These are phyloP conservation scores for Drepanosiphum platanoidis DNA, from an alignment of 2,888 invertebrate genomes.

Conservation along the genomic window DNA sequence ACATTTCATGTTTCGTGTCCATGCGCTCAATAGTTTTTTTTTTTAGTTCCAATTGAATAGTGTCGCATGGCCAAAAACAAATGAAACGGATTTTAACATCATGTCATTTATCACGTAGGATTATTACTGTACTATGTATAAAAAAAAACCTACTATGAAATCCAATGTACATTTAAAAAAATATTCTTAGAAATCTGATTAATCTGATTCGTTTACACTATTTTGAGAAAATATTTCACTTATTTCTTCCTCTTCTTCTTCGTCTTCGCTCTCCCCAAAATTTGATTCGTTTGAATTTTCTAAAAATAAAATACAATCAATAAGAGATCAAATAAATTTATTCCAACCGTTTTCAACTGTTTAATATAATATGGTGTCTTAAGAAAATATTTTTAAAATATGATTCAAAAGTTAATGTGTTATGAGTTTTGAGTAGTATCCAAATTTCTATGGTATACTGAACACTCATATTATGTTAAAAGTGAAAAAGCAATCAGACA, in stretches of 20 bases:
- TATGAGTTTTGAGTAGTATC: too few species aligned
- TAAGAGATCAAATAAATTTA: background rate
- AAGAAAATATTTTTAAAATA: too few species aligned
- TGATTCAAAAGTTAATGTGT: too few species aligned
- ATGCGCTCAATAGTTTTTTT: too few species aligned
- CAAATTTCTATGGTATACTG: too few species aligned
- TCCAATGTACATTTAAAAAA: background rate
- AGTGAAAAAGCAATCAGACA: too few species aligned
- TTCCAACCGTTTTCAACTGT: too few species aligned
- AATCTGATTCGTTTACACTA: constrained; percentile 59
- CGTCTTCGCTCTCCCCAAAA: constrained; percentile 53
- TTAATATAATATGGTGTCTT: too few species aligned
- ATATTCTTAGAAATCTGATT: background rate
- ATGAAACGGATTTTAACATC: background rate
- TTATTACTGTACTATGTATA: background rate
- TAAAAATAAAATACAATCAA: constrained; percentile 9
- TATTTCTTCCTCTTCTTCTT: constrained; percentile 53
- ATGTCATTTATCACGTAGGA: background rate
- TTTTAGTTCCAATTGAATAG: too few species aligned
- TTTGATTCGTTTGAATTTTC: constrained; percentile 58
- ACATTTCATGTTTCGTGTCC: too few species aligned
- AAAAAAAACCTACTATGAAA: background rate
- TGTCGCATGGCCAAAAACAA: background rate
- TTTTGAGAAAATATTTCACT: constrained; percentile 52
- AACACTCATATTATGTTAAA: too few species aligned